These are phyloP conservation scores for Scaptomyza montana DNA, from an alignment of 1,140 invertebrate genomes.

Conservation along the genomic window DNA sequence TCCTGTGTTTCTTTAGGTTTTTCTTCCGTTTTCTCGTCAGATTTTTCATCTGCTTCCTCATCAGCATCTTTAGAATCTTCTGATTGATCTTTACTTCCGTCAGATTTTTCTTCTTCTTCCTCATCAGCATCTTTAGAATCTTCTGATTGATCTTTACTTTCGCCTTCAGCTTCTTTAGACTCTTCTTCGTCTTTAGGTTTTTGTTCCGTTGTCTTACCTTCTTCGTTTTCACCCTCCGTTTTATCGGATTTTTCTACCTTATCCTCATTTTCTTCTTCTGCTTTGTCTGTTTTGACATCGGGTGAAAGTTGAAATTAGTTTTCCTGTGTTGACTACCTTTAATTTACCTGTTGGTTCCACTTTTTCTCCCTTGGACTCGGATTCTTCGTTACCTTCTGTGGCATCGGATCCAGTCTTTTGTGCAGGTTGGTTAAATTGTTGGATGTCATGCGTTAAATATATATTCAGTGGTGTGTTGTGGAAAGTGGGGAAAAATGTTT, in stretches of 20 bases:
- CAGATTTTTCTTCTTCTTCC: background rate
- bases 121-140: background rate
- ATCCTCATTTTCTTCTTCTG: conserved; percentile 25
- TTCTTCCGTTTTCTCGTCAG: conserved; percentile 18
- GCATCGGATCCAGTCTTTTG: conserved; percentile 61
- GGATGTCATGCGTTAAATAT: conserved; percentile 29
- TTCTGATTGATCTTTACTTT: background rate
- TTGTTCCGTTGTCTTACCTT: conserved; percentile 16
- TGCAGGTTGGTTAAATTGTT: conserved; percentile 12
- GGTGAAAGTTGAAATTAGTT: conserved; percentile 38
- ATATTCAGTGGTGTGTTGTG: conserved; percentile 30
- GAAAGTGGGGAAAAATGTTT: conserved; percentile 47
- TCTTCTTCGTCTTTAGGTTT: background rate
- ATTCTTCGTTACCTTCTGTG: conserved; percentile 43
- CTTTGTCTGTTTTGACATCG: conserved; percentile 38
- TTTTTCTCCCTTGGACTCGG: conserved; percentile 48
- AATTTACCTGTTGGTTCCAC: conserved; percentile 64
- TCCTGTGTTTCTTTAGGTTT: conserved; percentile 17
- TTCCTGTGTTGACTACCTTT: background rate
- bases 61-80: background rate
- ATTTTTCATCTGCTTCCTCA: background rate
- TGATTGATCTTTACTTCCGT: background rate
- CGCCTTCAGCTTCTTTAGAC: conserved; percentile 3
- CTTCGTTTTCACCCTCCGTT: conserved; percentile 3
- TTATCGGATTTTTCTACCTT: conserved; percentile 9